A percentile compares a stretch with the other conserved stretches of the same genome.
phyloP scores from a whole-genome alignment of 1,140 invertebrate genomes.

The Neodiprion fabricii region DNA sequence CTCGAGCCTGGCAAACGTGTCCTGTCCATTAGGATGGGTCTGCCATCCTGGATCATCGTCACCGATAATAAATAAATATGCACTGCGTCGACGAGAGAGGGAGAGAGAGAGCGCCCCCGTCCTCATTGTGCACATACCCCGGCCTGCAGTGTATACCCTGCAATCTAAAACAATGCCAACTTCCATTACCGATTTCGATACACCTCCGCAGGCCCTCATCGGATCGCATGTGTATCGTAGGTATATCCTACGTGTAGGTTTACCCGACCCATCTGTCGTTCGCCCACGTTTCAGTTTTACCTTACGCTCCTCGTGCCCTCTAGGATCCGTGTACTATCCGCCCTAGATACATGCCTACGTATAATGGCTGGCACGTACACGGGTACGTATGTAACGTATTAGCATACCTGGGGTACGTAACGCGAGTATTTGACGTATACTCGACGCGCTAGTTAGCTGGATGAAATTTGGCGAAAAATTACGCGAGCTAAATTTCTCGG shows the following conservation, averaged over 20 bases:
- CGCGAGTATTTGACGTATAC: not conserved
- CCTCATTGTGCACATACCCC: not conserved
- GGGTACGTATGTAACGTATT: not conserved
- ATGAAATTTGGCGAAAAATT: too few relatives aligned
- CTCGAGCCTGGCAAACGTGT: not conserved
- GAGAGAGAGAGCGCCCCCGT: not conserved
- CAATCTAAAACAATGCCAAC: slow-evolving; percentile 7
- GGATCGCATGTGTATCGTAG: too few relatives aligned
- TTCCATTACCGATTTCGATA: slow-evolving; percentile 4
- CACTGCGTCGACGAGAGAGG: not conserved
- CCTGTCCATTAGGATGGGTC: not conserved
- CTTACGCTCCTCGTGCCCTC: not conserved
- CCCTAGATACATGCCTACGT: not conserved
- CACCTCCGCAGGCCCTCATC: not conserved
- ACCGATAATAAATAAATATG: slow-evolving; percentile 8
- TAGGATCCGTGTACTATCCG: too few relatives aligned
- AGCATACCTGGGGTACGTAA: not conserved
- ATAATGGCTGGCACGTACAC: not conserved
- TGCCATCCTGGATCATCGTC: not conserved
- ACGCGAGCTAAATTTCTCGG: too few relatives aligned
- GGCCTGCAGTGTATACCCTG: not conserved
- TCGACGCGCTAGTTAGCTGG: too few relatives aligned
- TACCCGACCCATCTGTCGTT: not conserved
- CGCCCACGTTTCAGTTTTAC: not conserved
- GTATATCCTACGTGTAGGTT: not conserved